Evolutionary conservation across 2,888 invertebrate species (phyloP).

Genomic region (Agriopis aurantiaria): DNA sequence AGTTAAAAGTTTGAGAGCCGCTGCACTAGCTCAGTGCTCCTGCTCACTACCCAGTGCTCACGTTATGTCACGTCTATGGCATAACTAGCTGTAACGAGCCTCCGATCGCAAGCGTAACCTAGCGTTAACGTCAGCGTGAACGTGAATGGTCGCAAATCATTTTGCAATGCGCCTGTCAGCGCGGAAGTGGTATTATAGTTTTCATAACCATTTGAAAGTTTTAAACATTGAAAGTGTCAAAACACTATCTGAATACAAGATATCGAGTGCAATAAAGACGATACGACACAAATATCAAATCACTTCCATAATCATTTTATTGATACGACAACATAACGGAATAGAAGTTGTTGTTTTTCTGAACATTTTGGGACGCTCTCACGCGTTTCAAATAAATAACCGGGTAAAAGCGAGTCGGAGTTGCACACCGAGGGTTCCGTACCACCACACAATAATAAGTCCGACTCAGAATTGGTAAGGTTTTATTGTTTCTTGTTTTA

Average conservation of each 20-base stretch:
- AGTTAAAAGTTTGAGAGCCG: constrained; percentile 12
- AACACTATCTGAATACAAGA: constrained; percentile 4
- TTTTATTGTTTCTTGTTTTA: too few relatives aligned
- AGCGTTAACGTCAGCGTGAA: constrained; percentile 16
- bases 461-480: too few relatives aligned
- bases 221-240: constrained; percentile 9
- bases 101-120: constrained; percentile 35
- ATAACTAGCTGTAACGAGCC: constrained; percentile 56
- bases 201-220: not conserved
- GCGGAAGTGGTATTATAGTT: not conserved
- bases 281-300: not conserved
- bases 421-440: too few relatives aligned
- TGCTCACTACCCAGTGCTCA: constrained; percentile 31
- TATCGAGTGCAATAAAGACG: constrained; percentile 8
- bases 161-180: constrained; percentile 32
- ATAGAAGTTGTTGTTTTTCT: not conserved
- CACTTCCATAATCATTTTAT: constrained; percentile 3
- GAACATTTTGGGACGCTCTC: not conserved
- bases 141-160: constrained; percentile 42
- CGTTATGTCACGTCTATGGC: constrained; percentile 64
- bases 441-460: too few relatives aligned
- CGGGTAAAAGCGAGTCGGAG: too few relatives aligned
- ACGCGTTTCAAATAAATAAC: not conserved
- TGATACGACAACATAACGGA: constrained; percentile 1
- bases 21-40: constrained; percentile 1